Percentiles rank a stretch among this genome's conserved stretches.
Evolutionary conservation across 2,113 vertebrate genomes (phyloP).

Genomic region (Brachypteracias leptosomus): DNA sequence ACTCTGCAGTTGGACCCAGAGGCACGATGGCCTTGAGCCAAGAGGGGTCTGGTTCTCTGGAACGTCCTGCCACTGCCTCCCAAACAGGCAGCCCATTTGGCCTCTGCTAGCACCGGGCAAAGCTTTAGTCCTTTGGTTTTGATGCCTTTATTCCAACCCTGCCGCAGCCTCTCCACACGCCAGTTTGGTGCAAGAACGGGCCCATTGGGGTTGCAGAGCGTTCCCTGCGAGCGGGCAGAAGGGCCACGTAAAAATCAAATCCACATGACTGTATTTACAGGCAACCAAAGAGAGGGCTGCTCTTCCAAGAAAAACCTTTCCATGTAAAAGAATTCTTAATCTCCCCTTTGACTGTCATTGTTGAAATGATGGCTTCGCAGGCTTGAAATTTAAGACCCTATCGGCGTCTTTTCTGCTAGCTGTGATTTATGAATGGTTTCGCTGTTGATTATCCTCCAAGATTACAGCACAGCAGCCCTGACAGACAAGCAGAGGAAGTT

Average conservation of each 20-base stretch:
- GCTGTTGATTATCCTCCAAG: conserved; percentile 63
- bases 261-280: conserved; percentile 62
- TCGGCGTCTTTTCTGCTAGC: conserved; percentile 55
- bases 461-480: conserved; percentile 52
- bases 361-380: conserved; percentile 59
- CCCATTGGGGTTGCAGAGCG: not conserved
- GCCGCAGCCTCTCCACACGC: rapidly evolving
- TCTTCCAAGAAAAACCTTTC: conserved; percentile 69
- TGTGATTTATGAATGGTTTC: conserved; percentile 67
- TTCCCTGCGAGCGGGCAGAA: conserved; percentile 28
- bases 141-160: not conserved
- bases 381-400: conserved; percentile 63
- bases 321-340: conserved; percentile 68
- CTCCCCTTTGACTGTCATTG: conserved; percentile 64
- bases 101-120: not conserved
- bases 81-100: not conserved
- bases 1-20: not conserved
- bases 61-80: not conserved
- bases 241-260: conserved; percentile 61
- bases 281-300: conserved; percentile 45
- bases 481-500: conserved; percentile 56
- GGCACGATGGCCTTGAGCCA: not conserved
- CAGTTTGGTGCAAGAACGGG: not conserved
- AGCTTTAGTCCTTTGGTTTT: not conserved
- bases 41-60: not conserved